Evolutionary conservation across 2,797 vertebrate genomes (phyloP), one percentile per base, ranked within the genome.

Genomic region (Sebastes flavidus): DNA sequence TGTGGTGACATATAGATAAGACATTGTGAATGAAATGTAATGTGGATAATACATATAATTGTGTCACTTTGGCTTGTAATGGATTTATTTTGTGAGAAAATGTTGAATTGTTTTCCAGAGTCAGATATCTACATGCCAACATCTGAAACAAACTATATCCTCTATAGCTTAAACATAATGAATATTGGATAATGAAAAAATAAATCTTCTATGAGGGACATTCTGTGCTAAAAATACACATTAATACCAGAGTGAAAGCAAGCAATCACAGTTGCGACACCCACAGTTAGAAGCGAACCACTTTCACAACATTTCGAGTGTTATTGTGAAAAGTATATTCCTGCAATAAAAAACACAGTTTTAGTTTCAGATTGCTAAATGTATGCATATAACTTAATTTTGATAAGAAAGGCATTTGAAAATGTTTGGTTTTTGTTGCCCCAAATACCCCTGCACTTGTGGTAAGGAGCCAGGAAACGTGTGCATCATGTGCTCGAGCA

Each of bases 381-480:
- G 2, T 5, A 38, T 18, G 22, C 11, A 3, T n/a, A 6, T 22
- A 38, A 14, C 20, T 32, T 9, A 0, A 42, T 60, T 60, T 58
- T 49, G 2, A 61, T 12, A 4, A 49, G 4, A 32, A 20, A 58
- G 2, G 6, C 6, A 8, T 27, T 22, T 75, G 16, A 30, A 52
- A 69, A 49, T 6, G 2, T 10, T 7, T 14, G 13, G 7, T 11
- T 77, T 2, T 36, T 75, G 24, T 49, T 32, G 20, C 27, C 46
- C 32, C 38, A n/a, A 61, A 77, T 76, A 8, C 52, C 7, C 56
- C 2, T 24, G 27, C 12, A 32, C 3, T 75, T 65, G 42, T 61
- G 61, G 36, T 65, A 59, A 30, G 8, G 3, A 25, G 13, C 20
- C 81, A 91, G 92, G 92, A 95, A 94, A 85, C 65, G 24, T 65